Evolutionary conservation across 2,888 invertebrate species (phyloP).

Genomic region (Sialis lutaria): DNA sequence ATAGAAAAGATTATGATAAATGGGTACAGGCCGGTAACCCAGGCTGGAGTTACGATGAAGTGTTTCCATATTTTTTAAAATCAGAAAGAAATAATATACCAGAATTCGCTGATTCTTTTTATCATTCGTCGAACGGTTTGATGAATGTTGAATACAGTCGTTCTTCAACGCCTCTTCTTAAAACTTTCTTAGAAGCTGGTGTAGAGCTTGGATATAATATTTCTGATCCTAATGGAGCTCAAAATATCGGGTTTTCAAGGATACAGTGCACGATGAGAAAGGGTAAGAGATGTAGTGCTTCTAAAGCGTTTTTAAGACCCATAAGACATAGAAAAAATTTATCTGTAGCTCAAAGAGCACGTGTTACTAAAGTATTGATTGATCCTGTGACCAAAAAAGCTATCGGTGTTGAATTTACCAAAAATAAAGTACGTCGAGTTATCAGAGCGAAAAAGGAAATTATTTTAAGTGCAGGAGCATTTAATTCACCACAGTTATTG

Average conservation of each 20-base stretch:
- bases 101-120: slow-evolving; percentile 39
- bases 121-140: slow-evolving; percentile 48
- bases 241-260: slow-evolving; percentile 45
- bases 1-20: slow-evolving; percentile 60
- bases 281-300: slow-evolving; percentile 61
- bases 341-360: slow-evolving; percentile 48
- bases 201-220: slow-evolving; percentile 49
- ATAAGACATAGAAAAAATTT: slow-evolving; percentile 45
- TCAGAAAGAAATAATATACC: slow-evolving; percentile 50
- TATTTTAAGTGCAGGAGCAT: slow-evolving; percentile 60
- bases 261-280: slow-evolving; percentile 52
- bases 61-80: slow-evolving; percentile 62
- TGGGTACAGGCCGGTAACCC: slow-evolving; percentile 65
- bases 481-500: slow-evolving; percentile 71
- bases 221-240: slow-evolving; percentile 52
- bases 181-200: slow-evolving; percentile 47
- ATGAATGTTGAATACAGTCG: slow-evolving; percentile 49
- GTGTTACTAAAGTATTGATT: slow-evolving; percentile 49
- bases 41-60: slow-evolving; percentile 62
- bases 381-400: slow-evolving; percentile 40
- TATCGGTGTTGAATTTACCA: slow-evolving; percentile 50
- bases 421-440: slow-evolving; percentile 32
- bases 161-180: slow-evolving; percentile 41
- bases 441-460: slow-evolving; percentile 53
- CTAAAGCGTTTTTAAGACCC: slow-evolving; percentile 61